Evolutionary conservation across 2,888 invertebrate species (phyloP), one percentile per base, ranked within the genome.

Genomic region (Synanthedon myopaeformis): DNA sequence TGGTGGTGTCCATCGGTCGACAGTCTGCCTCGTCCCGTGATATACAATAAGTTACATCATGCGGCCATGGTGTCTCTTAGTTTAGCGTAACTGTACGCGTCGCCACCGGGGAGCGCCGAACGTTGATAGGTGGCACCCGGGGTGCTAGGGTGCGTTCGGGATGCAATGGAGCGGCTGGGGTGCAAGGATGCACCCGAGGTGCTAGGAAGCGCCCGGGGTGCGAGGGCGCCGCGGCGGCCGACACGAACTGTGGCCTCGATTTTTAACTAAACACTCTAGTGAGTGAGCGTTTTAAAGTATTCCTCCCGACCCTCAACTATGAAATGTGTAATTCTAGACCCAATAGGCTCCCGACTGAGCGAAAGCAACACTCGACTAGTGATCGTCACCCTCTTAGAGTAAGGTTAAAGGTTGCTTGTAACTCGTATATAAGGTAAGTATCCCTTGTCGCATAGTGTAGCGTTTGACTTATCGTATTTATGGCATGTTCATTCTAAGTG

Each of bases 1-100:
- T 23, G 5, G 23, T 23, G 23, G 5, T 23, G 23, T 23, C 23
- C 23, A 23, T 5, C 10, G 10, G 35, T 35, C 35, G 35, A 35
- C 35, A 35, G 35, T 10, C 35, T 35, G 35, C 35, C 35, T 35
- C 61, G 70, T 65, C 74, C 73, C 72, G 69, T 67, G 67, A 72
- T 69, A 19, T 23, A 69, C 67, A 62, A 69, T 71, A 70, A 65
- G 83, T 80, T 79, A 60, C 85, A 86, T 81, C 86, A 86, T 86
- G 86, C 86, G 86, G 86, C 86, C 86, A 86, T 86, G 86, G 71
- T 84, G 84, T 76, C 70, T 72, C 76, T 59, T 81, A 82, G 76
- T 66, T 70, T 76, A 79, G 74, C 67, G 62, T 66, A 65, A 45
- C 41, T 13, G 41, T 17, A 41, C 42, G 41, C 45, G n/a, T n/a